Conservation (phyloP, 2,888 invertebrate genomes). For the Endomychus coccineus region DNA sequence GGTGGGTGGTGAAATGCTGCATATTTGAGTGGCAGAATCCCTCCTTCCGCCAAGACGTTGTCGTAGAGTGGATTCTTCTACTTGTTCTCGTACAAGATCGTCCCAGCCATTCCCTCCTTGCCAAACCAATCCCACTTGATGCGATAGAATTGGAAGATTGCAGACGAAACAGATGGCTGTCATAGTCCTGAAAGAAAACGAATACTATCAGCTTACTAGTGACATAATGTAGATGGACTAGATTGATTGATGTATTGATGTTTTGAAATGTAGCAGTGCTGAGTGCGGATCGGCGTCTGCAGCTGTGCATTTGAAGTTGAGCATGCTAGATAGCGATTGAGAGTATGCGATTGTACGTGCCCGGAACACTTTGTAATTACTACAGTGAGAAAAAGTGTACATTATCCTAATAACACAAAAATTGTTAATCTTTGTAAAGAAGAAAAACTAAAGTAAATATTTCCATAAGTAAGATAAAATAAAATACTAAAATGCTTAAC, state of each 20-base stretch:
- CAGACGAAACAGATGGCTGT: slow-evolving; percentile 93
- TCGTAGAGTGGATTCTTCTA: slow-evolving; percentile 77
- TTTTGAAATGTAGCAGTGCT: slow-evolving; percentile 3
- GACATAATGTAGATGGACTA: slow-evolving; percentile 3
- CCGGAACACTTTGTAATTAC: no score
- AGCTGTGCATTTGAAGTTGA: slow-evolving; percentile 21
- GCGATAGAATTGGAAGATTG: slow-evolving; percentile 89
- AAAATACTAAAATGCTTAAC: no score
- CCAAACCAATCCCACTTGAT: slow-evolving; percentile 91
- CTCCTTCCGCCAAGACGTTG: slow-evolving; percentile 78
- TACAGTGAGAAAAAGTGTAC: no score
- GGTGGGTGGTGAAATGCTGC: slow-evolving; percentile 72
- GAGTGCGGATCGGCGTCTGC: slow-evolving; percentile 17
- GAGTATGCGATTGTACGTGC: no score
- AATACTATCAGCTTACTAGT: neutral
- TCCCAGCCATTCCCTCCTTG: slow-evolving; percentile 93
- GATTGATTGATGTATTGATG: no score
- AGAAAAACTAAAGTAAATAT: no score
- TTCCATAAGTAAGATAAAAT: no score
- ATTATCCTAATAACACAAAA: no score
- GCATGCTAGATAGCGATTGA: slow-evolving; percentile 13
- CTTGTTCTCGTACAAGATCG: slow-evolving; percentile 80
- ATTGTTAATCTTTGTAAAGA: no score
- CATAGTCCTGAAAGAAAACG: slow-evolving; percentile 66
- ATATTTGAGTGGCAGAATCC: slow-evolving; percentile 88